Evolutionary conservation across 2,113 vertebrate species (phyloP).

Genomic region (Myiozetetes cayanensis): DNA sequence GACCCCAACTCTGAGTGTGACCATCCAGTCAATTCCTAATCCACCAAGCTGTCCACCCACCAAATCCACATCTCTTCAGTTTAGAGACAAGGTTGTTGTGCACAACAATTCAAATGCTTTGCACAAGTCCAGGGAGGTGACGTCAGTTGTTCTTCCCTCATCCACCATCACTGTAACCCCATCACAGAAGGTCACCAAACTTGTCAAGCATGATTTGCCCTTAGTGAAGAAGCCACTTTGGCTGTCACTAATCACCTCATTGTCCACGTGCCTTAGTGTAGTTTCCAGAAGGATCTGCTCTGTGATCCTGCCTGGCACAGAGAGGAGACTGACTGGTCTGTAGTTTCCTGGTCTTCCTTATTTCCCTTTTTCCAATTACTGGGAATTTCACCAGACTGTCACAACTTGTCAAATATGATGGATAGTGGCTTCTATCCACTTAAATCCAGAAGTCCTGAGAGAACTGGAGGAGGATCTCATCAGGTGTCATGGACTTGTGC

Average conservation of each 20-base stretch:
- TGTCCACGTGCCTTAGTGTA: neutral
- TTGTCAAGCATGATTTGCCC: neutral
- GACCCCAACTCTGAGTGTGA: neutral
- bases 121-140: neutral
- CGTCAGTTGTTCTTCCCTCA: neutral
- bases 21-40: neutral
- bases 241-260: neutral
- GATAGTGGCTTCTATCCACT: neutral
- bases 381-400: neutral
- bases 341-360: neutral
- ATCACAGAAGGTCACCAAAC: neutral
- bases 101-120: neutral
- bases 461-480: neutral
- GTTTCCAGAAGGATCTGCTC: neutral
- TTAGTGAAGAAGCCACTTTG: neutral
- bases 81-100: neutral
- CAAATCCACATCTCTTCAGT: neutral
- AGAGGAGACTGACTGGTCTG: neutral
- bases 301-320: neutral
- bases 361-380: neutral
- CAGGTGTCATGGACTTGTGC: neutral
- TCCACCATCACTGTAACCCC: neutral
- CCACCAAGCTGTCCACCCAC: neutral
- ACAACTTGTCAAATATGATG: neutral
- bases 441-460: neutral